phyloP scores from a whole-genome alignment of 2,113 vertebrate species.

The Mellivora capensis region DNA sequence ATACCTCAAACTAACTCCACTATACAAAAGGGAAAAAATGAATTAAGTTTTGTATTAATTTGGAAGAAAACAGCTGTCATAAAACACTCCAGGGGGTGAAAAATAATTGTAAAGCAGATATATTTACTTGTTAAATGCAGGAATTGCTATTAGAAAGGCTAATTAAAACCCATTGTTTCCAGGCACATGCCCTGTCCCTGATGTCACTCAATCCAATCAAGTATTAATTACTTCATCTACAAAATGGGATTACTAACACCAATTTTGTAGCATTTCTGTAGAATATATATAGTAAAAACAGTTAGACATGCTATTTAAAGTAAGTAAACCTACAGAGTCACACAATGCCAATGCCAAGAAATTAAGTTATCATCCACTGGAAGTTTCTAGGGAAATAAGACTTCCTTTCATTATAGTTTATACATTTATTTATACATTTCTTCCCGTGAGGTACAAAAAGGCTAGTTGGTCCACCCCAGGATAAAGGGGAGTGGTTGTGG shows the following conservation, averaged over 20 bases:
- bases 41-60: slow-evolving; percentile 15
- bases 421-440: background rate
- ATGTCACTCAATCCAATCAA: background rate
- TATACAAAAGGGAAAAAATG: background rate
- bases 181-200: background rate
- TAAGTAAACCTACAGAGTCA: background rate
- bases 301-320: background rate
- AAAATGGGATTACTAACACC: background rate
- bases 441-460: background rate
- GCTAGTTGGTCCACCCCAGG: background rate
- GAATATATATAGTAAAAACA: background rate
- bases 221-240: background rate
- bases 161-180: background rate
- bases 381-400: background rate
- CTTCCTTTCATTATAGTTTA: background rate
- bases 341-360: background rate
- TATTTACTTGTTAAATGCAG: slow-evolving; percentile 15
- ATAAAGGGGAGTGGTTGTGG: background rate
- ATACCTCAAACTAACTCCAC: background rate
- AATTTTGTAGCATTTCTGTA: background rate
- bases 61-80: slow-evolving; percentile 14
- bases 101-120: slow-evolving; percentile 14
- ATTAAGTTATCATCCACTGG: background rate
- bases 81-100: background rate
- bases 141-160: background rate